phyloP scores from a whole-genome alignment of 2,797 vertebrate species.

The Limnodromus scolopaceus region DNA sequence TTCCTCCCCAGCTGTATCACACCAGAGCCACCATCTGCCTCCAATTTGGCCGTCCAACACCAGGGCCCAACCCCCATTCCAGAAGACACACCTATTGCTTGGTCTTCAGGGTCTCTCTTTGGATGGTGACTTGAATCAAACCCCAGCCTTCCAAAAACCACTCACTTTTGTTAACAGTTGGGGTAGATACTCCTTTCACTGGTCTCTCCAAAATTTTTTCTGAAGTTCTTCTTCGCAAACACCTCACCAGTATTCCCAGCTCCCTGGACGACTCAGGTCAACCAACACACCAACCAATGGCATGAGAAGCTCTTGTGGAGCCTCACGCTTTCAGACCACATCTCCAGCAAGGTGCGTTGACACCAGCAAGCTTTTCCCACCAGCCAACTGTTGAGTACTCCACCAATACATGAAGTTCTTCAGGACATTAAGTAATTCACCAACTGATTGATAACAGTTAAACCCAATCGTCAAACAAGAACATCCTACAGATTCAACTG shows the following conservation, averaged over 20 bases:
- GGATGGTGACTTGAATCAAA: not conserved
- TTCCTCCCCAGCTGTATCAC: not conserved
- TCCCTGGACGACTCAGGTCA: not conserved
- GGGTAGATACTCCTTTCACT: not conserved
- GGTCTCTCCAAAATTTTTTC: not conserved
- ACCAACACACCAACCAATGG: not conserved
- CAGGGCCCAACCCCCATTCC: accelerated
- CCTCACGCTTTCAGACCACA: not conserved
- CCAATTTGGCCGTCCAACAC: accelerated
- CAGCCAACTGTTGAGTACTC: accelerated
- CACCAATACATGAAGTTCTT: not conserved
- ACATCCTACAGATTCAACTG: not conserved
- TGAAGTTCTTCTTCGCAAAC: not conserved
- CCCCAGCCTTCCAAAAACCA: not conserved
- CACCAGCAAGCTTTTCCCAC: not conserved
- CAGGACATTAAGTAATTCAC: not conserved
- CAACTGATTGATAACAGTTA: not conserved
- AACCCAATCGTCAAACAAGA: not conserved
- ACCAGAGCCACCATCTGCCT: not conserved
- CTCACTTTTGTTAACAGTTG: not conserved
- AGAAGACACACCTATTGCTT: not conserved
- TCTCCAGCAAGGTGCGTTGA: not conserved
- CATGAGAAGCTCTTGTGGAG: not conserved
- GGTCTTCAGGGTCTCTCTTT: not conserved
- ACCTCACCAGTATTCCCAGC: not conserved